phyloP scores from a whole-genome alignment of 2,888 invertebrate species.

The Dioctria linearis region DNA sequence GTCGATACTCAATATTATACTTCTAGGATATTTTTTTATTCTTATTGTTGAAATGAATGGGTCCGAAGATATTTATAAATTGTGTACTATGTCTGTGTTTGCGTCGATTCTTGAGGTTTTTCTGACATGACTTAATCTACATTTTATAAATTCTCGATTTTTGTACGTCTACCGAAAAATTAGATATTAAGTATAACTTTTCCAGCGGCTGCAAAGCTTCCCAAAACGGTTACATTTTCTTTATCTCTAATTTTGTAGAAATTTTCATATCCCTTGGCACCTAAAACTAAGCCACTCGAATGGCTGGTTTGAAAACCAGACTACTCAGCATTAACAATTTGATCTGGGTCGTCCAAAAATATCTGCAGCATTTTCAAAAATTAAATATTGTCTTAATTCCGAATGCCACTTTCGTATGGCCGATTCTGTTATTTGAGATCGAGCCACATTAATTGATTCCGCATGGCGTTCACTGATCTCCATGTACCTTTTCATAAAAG shows the following conservation, averaged over 20 bases:
- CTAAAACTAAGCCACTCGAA: background rate
- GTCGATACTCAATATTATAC: too few relatives aligned
- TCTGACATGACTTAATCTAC: too few relatives aligned
- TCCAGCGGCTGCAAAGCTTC: too few relatives aligned
- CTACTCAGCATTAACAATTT: background rate
- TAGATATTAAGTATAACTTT: too few relatives aligned
- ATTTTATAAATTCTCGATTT: too few relatives aligned
- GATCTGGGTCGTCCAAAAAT: background rate
- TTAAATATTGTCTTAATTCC: background rate
- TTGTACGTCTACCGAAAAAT: too few relatives aligned
- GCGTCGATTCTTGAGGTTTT: too few relatives aligned
- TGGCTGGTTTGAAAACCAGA: background rate
- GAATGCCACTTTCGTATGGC: background rate
- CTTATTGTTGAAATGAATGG: too few relatives aligned
- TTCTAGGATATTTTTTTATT: too few relatives aligned
- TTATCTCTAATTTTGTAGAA: background rate
- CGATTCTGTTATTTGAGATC: background rate
- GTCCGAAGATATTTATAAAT: too few relatives aligned
- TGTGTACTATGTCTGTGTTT: too few relatives aligned
- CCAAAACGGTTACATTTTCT: background rate
- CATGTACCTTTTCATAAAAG: background rate
- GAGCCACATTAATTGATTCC: background rate
- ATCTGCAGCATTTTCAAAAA: conserved; percentile 3
- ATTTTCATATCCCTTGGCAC: background rate
- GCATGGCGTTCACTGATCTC: background rate